Evolutionary conservation across 1,140 invertebrate species (phyloP).

Genomic region (Papilio helenus): DNA sequence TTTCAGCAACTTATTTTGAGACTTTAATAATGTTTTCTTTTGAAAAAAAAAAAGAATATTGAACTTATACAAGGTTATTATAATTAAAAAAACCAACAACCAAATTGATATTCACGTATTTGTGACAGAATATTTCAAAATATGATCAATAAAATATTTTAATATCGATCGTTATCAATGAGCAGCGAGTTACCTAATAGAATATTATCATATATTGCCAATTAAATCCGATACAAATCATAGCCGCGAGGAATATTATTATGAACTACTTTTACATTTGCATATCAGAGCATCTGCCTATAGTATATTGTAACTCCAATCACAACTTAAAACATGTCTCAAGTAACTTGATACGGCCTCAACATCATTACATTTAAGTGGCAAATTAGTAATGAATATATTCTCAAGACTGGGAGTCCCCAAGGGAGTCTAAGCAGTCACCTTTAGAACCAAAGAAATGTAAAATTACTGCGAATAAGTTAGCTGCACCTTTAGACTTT

Average conservation of each 20-base stretch:
- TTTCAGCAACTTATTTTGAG: neutral
- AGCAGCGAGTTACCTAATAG: neutral
- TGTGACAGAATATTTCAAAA: conserved; percentile 15
- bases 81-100: conserved; percentile 13
- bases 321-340: neutral
- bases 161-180: conserved; percentile 17
- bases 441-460: too few relatives aligned
- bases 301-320: neutral
- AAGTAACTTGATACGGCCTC: neutral
- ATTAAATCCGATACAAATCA: conserved; percentile 18
- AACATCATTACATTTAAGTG: neutral
- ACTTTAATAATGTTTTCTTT: neutral
- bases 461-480: too few relatives aligned
- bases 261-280: neutral
- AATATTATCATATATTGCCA: conserved; percentile 11
- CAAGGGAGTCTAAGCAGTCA: too few relatives aligned
- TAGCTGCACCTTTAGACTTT: too few relatives aligned
- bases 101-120: conserved; percentile 14
- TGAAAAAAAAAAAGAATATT: neutral
- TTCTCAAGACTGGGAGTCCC: too few relatives aligned
- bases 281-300: conserved; percentile 22
- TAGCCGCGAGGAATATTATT: neutral
- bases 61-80: neutral
- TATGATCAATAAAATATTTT: conserved; percentile 26
- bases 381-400: too few relatives aligned